These are phyloP conservation scores for Drosophila miranda DNA, from an alignment of 1,140 invertebrate species.

Conservation along the genomic window DNA sequence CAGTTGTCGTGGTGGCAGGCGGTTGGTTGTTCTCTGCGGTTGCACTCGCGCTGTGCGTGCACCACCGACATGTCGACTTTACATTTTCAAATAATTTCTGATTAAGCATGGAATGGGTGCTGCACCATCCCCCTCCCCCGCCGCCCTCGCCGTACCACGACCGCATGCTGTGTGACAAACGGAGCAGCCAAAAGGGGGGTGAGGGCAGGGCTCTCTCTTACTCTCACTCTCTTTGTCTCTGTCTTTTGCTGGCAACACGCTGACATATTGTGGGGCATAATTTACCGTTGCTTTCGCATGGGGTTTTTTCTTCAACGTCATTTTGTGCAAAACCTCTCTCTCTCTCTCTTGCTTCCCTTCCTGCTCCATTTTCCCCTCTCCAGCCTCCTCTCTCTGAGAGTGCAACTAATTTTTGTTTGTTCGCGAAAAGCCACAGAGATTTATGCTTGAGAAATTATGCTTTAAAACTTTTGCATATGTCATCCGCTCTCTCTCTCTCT, in stretches of 20 bases:
- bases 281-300: constrained; percentile 67
- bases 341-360: constrained; percentile 6
- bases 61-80: constrained; percentile 69
- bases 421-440: constrained; percentile 73
- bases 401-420: constrained; percentile 80
- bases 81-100: constrained; percentile 80
- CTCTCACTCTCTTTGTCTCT: constrained; percentile 23
- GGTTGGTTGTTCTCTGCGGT: constrained; percentile 25
- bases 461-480: constrained; percentile 76
- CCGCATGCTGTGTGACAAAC: constrained; percentile 72
- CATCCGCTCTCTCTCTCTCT: constrained; percentile 17
- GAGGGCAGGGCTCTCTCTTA: not conserved
- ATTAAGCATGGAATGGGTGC: constrained; percentile 59
- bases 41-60: constrained; percentile 58
- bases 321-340: not conserved
- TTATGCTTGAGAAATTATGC: constrained; percentile 74
- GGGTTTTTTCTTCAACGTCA: constrained; percentile 7
- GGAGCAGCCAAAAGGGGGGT: constrained; percentile 39
- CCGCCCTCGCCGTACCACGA: not conserved
- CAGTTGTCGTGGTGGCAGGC: constrained; percentile 33
- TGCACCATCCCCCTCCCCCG: not conserved
- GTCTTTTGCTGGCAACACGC: constrained; percentile 53
- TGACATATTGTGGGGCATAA: constrained; percentile 77
- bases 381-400: constrained; percentile 55
- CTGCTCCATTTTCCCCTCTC: not conserved